Evolutionary conservation across 1,140 invertebrate genomes (phyloP).

Genomic region (Heliconius himera): DNA sequence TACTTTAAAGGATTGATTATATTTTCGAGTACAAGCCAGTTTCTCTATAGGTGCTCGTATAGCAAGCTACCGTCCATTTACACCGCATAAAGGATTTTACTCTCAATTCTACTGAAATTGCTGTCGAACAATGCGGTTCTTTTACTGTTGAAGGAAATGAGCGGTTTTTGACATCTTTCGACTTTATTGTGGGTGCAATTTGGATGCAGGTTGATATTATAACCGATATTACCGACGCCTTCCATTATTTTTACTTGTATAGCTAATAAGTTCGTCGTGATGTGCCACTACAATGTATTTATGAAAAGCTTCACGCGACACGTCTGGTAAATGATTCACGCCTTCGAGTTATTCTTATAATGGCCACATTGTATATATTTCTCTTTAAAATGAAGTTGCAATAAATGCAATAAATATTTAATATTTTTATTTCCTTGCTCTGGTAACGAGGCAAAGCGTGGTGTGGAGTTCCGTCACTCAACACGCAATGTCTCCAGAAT

Average conservation of each 20-base stretch:
- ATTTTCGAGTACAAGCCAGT: not conserved
- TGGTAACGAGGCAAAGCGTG: too few species aligned
- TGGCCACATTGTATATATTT: not conserved
- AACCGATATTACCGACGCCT: conserved; percentile 38
- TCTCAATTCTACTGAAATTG: conserved; percentile 52
- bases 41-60: not conserved
- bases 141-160: conserved; percentile 48
- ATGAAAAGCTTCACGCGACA: conserved; percentile 19
- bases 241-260: conserved; percentile 25
- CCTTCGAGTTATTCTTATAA: not conserved
- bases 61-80: conserved; percentile 45
- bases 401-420: too few species aligned
- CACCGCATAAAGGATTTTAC: conserved; percentile 43
- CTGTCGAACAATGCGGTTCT: conserved; percentile 52
- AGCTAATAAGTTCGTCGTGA: conserved; percentile 24
- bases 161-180: conserved; percentile 60
- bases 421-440: too few species aligned
- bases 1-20: conserved; percentile 27
- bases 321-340: not conserved
- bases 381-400: not conserved
- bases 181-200: conserved; percentile 59
- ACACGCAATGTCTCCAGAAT: too few species aligned
- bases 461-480: too few species aligned
- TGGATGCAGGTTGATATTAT: conserved; percentile 44
- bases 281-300: conserved; percentile 21